Evolutionary conservation across 2,797 vertebrate genomes (phyloP).

Genomic region (Cryptoblepharus egeriae): DNA sequence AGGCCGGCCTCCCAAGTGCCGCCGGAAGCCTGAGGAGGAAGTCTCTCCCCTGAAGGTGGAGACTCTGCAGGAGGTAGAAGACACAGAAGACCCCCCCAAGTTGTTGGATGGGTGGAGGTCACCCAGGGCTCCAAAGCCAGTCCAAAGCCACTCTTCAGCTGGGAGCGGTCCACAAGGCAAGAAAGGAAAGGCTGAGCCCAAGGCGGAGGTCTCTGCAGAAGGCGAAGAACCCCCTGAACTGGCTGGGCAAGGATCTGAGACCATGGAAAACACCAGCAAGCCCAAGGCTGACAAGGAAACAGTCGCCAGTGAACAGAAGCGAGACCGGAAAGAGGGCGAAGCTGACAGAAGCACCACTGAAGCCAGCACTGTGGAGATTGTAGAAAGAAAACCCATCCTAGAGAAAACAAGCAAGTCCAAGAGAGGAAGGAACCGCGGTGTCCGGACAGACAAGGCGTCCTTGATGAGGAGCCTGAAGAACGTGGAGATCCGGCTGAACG

Average conservation of each 20-base stretch:
- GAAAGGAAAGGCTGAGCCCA: slow-evolving; percentile 81
- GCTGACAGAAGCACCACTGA: slow-evolving; percentile 75
- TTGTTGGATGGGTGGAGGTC: slow-evolving; percentile 90
- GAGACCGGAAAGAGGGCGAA: slow-evolving; percentile 75
- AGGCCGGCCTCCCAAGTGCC: slow-evolving; percentile 92
- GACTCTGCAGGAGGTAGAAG: slow-evolving; percentile 82
- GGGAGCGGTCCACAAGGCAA: slow-evolving; percentile 81
- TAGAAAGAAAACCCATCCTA: slow-evolving; percentile 79
- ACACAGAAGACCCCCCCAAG: slow-evolving; percentile 85
- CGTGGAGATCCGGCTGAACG: slow-evolving; percentile 85
- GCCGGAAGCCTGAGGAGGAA: slow-evolving; percentile 85
- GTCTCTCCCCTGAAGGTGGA: slow-evolving; percentile 84
- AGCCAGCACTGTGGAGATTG: slow-evolving; percentile 65
- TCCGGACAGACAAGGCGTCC: slow-evolving; percentile 85
- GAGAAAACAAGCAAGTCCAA: slow-evolving; percentile 80
- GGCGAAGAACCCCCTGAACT: slow-evolving; percentile 73
- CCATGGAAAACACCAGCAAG: slow-evolving; percentile 72
- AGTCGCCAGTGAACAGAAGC: slow-evolving; percentile 59
- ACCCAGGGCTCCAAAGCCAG: slow-evolving; percentile 87
- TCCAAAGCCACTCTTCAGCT: slow-evolving; percentile 76
- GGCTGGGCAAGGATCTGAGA: slow-evolving; percentile 65
- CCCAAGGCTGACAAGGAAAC: slow-evolving; percentile 75
- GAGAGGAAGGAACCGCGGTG: slow-evolving; percentile 84
- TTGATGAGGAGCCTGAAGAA: slow-evolving; percentile 83
- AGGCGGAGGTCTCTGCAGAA: slow-evolving; percentile 70